These are phyloP conservation scores for Sicus ferrugineus DNA, from an alignment of 2,888 invertebrate species.

Conservation along the genomic window DNA sequence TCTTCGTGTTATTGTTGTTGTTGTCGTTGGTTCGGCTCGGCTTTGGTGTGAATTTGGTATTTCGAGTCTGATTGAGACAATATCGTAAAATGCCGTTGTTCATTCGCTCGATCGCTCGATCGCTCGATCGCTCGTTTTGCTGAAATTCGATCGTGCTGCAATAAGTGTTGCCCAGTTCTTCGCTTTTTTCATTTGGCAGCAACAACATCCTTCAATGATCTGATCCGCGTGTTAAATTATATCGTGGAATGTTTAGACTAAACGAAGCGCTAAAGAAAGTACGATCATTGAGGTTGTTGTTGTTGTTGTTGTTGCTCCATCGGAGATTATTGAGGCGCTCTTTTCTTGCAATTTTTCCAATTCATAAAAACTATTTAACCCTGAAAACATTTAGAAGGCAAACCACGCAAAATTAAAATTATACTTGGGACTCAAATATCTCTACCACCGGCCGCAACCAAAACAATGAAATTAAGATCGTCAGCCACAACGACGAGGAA, in stretches of 20 bases:
- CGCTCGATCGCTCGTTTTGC: constrained; percentile 21
- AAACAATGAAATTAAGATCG: not conserved
- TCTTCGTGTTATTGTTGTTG: not conserved
- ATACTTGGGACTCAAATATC: too few relatives aligned
- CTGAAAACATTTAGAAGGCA: not conserved
- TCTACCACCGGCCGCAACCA: not conserved
- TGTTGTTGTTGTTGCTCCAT: not conserved
- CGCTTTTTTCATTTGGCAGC: not conserved
- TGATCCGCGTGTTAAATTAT: not conserved
- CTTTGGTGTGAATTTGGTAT: constrained; percentile 29
- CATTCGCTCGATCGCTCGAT: constrained; percentile 2
- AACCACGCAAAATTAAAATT: not conserved
- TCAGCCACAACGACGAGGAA: not conserved
- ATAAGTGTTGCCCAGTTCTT: constrained; percentile 26
- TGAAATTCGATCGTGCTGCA: constrained; percentile 33
- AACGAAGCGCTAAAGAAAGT: constrained; percentile 8
- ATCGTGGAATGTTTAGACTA: not conserved
- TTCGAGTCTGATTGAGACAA: constrained; percentile 55
- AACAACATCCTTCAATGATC: not conserved
- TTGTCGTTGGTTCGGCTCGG: constrained; percentile 12
- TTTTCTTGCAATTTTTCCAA: not conserved
- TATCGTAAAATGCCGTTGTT: constrained; percentile 54
- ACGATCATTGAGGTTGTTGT: constrained; percentile 12
- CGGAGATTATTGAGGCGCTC: too few relatives aligned
- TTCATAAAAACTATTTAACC: not conserved